phyloP scores from a whole-genome alignment of 2,888 invertebrate genomes.

The Philonicus albiceps region DNA sequence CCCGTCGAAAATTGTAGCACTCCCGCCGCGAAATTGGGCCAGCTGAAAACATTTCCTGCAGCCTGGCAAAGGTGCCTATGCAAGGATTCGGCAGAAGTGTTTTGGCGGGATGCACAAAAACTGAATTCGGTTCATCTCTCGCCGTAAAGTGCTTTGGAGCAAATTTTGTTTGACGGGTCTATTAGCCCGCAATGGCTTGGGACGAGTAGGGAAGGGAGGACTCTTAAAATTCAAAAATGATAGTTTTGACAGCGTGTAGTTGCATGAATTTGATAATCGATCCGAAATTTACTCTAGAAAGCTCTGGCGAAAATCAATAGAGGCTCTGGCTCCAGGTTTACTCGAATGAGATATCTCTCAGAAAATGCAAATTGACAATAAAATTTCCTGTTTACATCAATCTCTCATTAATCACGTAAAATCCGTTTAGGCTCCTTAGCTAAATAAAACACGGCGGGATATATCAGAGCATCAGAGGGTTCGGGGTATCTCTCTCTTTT shows the following conservation, averaged over 20 bases:
- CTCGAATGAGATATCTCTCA: background rate
- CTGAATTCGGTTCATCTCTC: background rate
- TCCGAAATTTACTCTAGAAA: background rate
- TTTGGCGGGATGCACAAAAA: background rate
- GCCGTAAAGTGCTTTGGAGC: background rate
- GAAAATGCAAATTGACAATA: slow-evolving; percentile 38
- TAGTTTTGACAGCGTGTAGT: background rate
- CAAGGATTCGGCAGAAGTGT: background rate
- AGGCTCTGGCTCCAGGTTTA: background rate
- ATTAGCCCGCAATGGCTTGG: background rate
- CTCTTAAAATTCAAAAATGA: background rate
- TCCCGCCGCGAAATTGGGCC: background rate
- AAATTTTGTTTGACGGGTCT: background rate
- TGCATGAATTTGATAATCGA: background rate
- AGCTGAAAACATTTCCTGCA: background rate
- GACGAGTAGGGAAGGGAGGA: background rate
- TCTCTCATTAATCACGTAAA: slow-evolving; percentile 39
- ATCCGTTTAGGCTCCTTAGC: slow-evolving; percentile 19
- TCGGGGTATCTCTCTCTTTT: background rate
- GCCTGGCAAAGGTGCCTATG: background rate
- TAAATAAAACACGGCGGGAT: background rate
- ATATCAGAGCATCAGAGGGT: background rate
- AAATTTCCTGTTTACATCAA: slow-evolving; percentile 40
- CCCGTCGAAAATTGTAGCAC: background rate
- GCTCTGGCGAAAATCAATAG: background rate